These are phyloP conservation scores for Uria lomvia DNA, from an alignment of 2,113 vertebrate genomes.

Conservation along the genomic window DNA sequence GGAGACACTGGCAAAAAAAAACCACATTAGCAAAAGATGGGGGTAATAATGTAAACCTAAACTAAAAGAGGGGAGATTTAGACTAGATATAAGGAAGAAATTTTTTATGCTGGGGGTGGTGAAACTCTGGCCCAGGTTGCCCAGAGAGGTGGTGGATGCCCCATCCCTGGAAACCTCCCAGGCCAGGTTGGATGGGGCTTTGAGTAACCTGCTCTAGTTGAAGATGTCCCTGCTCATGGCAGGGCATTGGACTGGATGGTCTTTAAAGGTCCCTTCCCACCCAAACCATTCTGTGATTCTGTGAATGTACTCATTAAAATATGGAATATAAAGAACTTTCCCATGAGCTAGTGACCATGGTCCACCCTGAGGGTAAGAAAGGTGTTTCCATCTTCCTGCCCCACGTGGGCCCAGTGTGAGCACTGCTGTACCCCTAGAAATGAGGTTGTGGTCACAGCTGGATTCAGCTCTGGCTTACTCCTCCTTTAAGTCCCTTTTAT, in stretches of 20 bases:
- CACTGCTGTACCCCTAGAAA: background rate
- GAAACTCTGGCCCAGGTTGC: fast-evolving
- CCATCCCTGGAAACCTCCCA: background rate
- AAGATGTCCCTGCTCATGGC: background rate
- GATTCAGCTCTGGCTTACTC: background rate
- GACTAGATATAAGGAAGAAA: background rate
- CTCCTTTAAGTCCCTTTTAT: background rate
- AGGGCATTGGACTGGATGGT: fast-evolving
- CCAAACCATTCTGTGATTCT: background rate
- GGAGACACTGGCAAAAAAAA: background rate
- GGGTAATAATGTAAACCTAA: background rate
- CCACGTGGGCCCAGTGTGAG: background rate
- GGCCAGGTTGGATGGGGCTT: background rate
- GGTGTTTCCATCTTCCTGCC: background rate
- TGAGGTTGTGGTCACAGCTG: background rate
- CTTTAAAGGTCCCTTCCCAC: background rate
- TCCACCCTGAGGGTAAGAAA: background rate
- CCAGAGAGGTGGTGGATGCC: fast-evolving
- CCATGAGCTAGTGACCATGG: background rate
- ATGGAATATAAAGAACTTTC: background rate
- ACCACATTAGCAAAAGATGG: background rate
- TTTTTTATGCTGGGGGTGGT: fast-evolving
- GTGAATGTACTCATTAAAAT: background rate
- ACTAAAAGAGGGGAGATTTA: background rate
- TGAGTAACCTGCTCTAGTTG: fast-evolving